A percentile compares a stretch with the other conserved stretches of the same genome.
Conservation (phyloP, 2,797 vertebrate genomes). For the Acanthis flammea region DNA sequence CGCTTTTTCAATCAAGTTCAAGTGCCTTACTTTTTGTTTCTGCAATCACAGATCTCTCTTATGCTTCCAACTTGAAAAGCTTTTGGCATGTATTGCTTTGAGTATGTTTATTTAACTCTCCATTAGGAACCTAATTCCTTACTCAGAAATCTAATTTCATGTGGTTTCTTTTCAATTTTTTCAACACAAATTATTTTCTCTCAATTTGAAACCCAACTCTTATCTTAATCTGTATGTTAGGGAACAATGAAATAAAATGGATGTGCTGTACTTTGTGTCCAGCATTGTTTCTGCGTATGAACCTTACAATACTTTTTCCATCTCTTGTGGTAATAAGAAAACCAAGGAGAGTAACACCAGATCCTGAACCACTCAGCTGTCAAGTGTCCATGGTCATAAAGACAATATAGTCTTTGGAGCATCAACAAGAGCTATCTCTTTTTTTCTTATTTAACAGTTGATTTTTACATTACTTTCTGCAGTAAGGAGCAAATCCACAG, state of each 20-base stretch:
- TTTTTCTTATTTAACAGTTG: background rate
- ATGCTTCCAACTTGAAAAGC: background rate
- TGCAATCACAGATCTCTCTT: background rate
- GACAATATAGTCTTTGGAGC: background rate
- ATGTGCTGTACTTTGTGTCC: background rate
- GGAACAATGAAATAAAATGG: background rate
- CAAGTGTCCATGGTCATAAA: background rate
- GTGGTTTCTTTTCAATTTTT: constrained; percentile 9
- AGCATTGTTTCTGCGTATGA: background rate
- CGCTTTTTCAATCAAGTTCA: background rate
- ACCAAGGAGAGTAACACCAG: background rate
- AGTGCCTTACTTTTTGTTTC: background rate
- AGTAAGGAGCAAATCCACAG: background rate
- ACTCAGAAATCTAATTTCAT: background rate
- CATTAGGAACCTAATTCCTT: background rate
- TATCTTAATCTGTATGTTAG: background rate
- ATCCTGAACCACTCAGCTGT: background rate
- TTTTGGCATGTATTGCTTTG: background rate
- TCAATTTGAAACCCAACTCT: background rate
- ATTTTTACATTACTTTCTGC: background rate
- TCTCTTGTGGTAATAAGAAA: background rate
- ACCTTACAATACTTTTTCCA: background rate
- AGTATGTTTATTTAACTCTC: constrained; percentile 30
- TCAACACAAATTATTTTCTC: background rate
- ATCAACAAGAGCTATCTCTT: background rate